These are phyloP conservation scores for Callipepla californica DNA, from an alignment of 2,113 vertebrate species.

Conservation along the genomic window DNA sequence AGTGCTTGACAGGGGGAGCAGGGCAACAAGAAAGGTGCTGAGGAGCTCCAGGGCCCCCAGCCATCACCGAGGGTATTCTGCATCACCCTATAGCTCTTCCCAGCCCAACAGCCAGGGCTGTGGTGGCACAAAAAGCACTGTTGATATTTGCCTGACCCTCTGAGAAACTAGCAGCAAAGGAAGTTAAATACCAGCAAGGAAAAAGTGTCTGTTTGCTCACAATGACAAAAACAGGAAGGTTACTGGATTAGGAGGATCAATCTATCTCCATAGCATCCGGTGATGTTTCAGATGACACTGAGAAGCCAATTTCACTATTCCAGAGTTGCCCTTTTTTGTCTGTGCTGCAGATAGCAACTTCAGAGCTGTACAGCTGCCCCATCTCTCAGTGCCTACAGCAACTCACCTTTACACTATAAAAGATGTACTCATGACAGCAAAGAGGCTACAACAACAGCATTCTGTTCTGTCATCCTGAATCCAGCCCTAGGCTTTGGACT, in stretches of 20 bases:
- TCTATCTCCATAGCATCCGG: neutral
- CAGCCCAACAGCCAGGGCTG: neutral
- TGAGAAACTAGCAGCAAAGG: neutral
- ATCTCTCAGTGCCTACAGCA: neutral
- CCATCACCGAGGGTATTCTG: neutral
- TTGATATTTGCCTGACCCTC: neutral
- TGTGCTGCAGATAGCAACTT: neutral
- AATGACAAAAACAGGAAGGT: neutral
- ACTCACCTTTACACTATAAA: neutral
- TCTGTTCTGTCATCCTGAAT: neutral
- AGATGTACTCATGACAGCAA: neutral
- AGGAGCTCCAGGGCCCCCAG: neutral
- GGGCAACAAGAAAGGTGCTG: neutral
- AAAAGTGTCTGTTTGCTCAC: neutral
- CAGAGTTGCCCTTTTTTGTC: neutral
- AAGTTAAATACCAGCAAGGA: neutral
- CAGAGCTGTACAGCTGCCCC: neutral
- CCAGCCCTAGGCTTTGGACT: fast-evolving
- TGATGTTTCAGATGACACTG: neutral
- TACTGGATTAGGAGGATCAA: neutral
- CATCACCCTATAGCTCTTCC: neutral
- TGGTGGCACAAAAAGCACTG: neutral
- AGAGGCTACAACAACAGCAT: neutral
- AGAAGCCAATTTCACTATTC: neutral
- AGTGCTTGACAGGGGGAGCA: neutral